These are phyloP conservation scores for Syngnathus rostellatus DNA, from an alignment of 2,797 vertebrate genomes.

Conservation along the genomic window DNA sequence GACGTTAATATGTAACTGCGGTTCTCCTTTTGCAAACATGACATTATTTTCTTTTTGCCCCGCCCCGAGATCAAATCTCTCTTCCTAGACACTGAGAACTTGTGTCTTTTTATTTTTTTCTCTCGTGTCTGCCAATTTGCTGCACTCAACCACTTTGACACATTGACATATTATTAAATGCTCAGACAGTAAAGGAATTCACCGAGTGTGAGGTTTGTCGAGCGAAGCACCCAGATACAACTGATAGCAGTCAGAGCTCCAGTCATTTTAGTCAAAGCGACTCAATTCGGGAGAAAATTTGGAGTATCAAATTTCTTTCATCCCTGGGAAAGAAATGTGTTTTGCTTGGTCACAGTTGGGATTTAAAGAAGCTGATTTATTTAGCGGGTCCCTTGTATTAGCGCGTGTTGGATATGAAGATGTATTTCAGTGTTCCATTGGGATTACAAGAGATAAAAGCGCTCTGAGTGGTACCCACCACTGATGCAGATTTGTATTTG, in stretches of 20 bases:
- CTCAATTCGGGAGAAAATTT: conserved; percentile 3
- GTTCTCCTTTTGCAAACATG: not conserved
- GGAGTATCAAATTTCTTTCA: not conserved
- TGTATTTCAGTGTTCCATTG: not conserved
- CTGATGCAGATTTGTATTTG: conserved; percentile 2
- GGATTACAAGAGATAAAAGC: conserved; percentile 1
- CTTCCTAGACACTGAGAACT: not conserved
- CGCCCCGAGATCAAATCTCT: not conserved
- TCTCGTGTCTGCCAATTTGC: not conserved
- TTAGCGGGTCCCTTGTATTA: not conserved
- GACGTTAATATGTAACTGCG: not conserved
- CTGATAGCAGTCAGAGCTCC: not conserved
- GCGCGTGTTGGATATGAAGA: conserved; percentile 1
- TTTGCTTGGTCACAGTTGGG: not conserved
- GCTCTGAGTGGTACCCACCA: not conserved
- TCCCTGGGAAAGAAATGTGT: not conserved
- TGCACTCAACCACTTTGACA: conserved; percentile 1
- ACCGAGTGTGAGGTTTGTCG: not conserved
- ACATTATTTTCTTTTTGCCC: not conserved
- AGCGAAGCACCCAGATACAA: not conserved
- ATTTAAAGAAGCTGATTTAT: conserved; percentile 3
- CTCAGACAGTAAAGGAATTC: conserved; percentile 1
- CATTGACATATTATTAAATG: conserved; percentile 9
- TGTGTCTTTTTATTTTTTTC: not conserved
- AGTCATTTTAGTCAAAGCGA: not conserved